Evolutionary conservation across 2,113 vertebrate species (phyloP).

Genomic region (Eulemur rufifrons): DNA sequence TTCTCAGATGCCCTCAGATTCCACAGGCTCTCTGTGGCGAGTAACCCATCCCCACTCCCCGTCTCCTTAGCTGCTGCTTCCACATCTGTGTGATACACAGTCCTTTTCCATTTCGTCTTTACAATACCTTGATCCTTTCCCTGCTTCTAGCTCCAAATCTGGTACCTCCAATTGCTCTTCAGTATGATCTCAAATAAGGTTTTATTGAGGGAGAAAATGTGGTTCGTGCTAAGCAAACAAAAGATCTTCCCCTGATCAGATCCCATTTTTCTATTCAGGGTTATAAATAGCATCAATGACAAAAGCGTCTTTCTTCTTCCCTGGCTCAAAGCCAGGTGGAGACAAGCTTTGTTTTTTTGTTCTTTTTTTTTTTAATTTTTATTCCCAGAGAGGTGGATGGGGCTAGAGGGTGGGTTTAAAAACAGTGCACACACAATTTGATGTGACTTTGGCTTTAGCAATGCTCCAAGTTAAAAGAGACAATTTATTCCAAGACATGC

Average conservation of each 20-base stretch:
- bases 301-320: not conserved
- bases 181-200: not conserved
- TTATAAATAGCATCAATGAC: not conserved
- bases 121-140: not conserved
- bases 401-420: not conserved
- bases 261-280: not conserved
- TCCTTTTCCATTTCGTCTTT: not conserved
- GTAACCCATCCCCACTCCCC: fast-evolving
- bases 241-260: not conserved
- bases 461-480: not conserved
- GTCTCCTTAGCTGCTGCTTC: not conserved
- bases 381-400: not conserved
- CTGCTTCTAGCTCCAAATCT: not conserved
- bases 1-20: not conserved
- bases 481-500: not conserved
- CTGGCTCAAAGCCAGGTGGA: not conserved
- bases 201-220: not conserved
- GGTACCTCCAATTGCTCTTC: not conserved
- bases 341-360: not conserved
- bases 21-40: fast-evolving
- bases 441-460: not conserved
- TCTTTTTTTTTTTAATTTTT: not conserved
- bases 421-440: not conserved
- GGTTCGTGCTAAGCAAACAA: not conserved
- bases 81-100: not conserved